phyloP scores from a whole-genome alignment of 2,797 vertebrate species.

The Melanogrammus aeglefinus region DNA sequence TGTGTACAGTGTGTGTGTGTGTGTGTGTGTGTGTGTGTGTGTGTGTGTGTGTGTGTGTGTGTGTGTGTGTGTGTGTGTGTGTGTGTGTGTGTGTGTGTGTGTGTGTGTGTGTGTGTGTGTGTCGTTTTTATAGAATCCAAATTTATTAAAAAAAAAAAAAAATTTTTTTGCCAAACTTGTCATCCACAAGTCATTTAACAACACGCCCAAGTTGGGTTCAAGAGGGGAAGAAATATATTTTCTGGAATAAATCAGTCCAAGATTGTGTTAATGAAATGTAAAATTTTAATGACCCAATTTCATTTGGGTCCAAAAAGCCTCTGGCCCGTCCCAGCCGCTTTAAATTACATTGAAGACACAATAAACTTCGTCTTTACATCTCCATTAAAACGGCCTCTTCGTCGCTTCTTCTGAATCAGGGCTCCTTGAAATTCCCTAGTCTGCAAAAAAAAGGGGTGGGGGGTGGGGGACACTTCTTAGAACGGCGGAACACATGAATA shows the following conservation, averaged over 20 bases:
- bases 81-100: too few relatives aligned
- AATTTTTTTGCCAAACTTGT: background rate
- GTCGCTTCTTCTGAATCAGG: background rate
- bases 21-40: too few relatives aligned
- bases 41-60: too few relatives aligned
- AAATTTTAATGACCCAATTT: slow-evolving; percentile 57
- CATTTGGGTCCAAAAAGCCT: slow-evolving; percentile 38
- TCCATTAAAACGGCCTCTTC: background rate
- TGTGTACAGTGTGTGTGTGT: too few relatives aligned
- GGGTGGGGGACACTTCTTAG: slow-evolving; percentile 17
- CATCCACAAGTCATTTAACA: background rate
- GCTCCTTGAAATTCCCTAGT: background rate
- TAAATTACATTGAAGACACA: slow-evolving; percentile 38
- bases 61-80: too few relatives aligned
- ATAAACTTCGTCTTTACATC: background rate
- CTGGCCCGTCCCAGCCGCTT: slow-evolving; percentile 37
- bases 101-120: too few relatives aligned
- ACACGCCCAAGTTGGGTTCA: background rate
- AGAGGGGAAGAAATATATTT: slow-evolving; percentile 5
- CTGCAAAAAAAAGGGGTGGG: background rate
- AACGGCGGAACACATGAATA: slow-evolving; percentile 24
- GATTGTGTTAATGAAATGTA: slow-evolving; percentile 56
- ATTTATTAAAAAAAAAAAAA: too few relatives aligned
- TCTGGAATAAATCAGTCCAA: slow-evolving; percentile 50
- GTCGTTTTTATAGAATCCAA: too few relatives aligned